phyloP scores from a whole-genome alignment of 2,113 vertebrate genomes.

The Circaetus gallicus region DNA sequence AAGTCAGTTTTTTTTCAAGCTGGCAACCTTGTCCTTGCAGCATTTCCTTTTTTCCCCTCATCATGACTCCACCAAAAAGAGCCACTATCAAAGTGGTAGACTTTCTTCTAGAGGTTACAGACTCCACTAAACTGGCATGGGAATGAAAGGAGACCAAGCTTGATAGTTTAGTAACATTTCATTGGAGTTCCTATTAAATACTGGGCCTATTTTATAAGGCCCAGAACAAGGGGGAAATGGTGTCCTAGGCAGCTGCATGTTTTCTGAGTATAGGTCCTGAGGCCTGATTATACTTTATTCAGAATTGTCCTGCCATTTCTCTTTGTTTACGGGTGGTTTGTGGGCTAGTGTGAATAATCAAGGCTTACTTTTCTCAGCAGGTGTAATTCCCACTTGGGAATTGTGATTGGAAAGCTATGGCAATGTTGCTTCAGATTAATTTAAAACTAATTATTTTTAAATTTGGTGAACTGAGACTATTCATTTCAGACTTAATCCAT shows the following conservation, averaged over 20 bases:
- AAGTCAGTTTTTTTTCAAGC: background rate
- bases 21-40: fast-evolving
- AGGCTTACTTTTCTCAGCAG: background rate
- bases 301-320: background rate
- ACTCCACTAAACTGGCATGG: background rate
- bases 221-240: background rate
- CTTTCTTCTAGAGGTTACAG: background rate
- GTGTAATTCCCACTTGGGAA: background rate
- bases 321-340: background rate
- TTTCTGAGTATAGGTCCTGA: background rate
- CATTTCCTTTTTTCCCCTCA: background rate
- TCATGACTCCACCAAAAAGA: background rate
- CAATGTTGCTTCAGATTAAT: background rate
- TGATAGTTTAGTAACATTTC: background rate
- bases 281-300: background rate
- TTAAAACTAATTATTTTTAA: background rate
- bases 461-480: background rate
- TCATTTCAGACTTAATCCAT: background rate
- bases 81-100: background rate
- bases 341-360: background rate
- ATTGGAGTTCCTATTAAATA: background rate
- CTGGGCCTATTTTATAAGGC: background rate
- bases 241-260: background rate
- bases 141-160: background rate
- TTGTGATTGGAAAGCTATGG: background rate